These are phyloP conservation scores for Helogale parvula DNA, from an alignment of 2,113 vertebrate species.

Conservation along the genomic window DNA sequence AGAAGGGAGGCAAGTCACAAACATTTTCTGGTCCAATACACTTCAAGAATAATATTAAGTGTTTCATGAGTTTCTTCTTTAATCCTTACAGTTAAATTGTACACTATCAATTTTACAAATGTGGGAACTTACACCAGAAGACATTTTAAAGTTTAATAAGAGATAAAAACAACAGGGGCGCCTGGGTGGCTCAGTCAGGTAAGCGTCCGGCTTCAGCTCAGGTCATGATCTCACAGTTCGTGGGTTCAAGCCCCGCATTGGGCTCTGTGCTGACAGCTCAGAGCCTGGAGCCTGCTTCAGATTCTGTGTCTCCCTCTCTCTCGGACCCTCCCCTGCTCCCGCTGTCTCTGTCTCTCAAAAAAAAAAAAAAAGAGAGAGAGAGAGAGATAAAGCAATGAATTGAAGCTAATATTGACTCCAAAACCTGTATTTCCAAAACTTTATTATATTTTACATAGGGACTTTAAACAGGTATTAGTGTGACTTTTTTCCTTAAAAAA, in stretches of 20 bases:
- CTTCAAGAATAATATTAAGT: slow-evolving; percentile 20
- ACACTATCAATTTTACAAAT: slow-evolving; percentile 43
- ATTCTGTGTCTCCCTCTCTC: too few species aligned
- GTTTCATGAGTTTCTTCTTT: not conserved
- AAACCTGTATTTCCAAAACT: not conserved
- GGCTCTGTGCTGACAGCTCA: too few species aligned
- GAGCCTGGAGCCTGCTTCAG: too few species aligned
- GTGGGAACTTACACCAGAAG: not conserved
- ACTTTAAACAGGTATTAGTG: not conserved
- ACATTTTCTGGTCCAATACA: not conserved
- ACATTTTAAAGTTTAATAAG: not conserved
- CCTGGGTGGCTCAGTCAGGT: too few species aligned
- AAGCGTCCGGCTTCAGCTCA: too few species aligned
- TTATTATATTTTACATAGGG: not conserved
- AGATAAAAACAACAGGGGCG: not conserved
- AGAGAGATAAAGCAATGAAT: not conserved
- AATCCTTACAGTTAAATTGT: not conserved
- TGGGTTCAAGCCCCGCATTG: too few species aligned
- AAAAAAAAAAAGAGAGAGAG: too few species aligned
- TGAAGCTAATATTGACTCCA: not conserved
- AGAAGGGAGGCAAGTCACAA: not conserved
- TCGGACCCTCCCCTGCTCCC: too few species aligned
- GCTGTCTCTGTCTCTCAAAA: too few species aligned
- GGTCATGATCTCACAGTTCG: too few species aligned
- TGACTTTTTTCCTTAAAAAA: not conserved